These are phyloP conservation scores for Apteryx owenii DNA, from an alignment of 2,113 vertebrate species.

Conservation along the genomic window DNA sequence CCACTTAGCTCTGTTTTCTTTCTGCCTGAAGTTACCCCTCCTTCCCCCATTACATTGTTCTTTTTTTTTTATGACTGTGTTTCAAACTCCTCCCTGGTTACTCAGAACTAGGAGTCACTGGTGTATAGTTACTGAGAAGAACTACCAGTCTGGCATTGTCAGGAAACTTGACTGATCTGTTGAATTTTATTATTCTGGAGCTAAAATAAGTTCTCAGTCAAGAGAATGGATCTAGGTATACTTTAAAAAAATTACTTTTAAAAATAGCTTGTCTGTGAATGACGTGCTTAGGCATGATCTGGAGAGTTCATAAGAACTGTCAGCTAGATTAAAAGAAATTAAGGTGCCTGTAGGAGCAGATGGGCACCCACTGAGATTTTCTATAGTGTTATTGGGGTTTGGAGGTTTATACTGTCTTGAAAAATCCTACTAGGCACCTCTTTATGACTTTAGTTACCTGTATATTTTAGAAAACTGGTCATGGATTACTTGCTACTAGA, in stretches of 20 bases:
- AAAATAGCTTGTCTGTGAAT: neutral
- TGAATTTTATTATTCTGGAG: neutral
- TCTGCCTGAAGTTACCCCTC: neutral
- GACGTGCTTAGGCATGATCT: neutral
- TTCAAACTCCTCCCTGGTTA: neutral
- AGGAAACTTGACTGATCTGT: neutral
- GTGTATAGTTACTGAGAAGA: neutral
- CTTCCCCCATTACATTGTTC: neutral
- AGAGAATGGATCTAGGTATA: neutral
- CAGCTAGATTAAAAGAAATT: neutral
- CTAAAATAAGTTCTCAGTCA: neutral
- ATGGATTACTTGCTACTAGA: neutral
- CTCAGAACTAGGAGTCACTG: neutral
- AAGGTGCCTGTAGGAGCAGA: neutral
- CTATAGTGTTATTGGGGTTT: neutral
- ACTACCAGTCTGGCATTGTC: neutral
- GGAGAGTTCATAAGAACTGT: neutral
- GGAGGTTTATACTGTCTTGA: neutral
- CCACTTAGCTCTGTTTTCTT: neutral
- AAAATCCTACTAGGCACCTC: neutral
- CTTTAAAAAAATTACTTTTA: rapidly evolving
- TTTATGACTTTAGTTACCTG: neutral
- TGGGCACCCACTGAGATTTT: neutral
- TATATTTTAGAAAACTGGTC: neutral
- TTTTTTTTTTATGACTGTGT: neutral